Evolutionary conservation across 2,113 vertebrate genomes (phyloP).

Genomic region (Percina caprodes): DNA sequence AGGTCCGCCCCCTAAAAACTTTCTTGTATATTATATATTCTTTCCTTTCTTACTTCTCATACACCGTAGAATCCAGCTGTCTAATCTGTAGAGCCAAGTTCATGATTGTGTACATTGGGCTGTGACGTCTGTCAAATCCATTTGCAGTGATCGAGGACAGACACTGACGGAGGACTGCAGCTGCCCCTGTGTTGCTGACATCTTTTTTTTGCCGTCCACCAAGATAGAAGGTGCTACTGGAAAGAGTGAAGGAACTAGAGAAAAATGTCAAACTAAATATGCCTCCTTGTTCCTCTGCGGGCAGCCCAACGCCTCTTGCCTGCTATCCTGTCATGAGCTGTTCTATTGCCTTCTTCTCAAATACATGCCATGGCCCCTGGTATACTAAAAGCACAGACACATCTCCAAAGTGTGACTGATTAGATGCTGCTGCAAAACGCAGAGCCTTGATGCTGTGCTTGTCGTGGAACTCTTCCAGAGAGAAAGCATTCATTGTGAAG

Average conservation of each 20-base stretch:
- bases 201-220: neutral
- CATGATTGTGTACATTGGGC: neutral
- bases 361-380: conserved; percentile 2
- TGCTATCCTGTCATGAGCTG: conserved; percentile 14
- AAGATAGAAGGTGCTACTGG: conserved; percentile 12
- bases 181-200: neutral
- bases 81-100: no score
- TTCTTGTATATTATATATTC: neutral
- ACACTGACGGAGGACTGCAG: neutral
- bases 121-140: neutral
- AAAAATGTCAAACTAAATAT: conserved; percentile 16
- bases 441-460: neutral
- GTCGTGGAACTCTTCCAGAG: neutral
- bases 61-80: neutral
- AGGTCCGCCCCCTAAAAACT: no score
- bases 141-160: conserved; percentile 10
- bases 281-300: neutral
- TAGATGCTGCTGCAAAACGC: neutral
- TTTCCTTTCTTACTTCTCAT: neutral
- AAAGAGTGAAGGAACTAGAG: conserved; percentile 8
- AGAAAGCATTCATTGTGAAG: conserved; percentile 19
- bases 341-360: conserved; percentile 4
- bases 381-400: neutral
- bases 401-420: conserved; percentile 17
- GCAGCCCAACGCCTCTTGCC: neutral